Percentiles rank a stretch among this genome's conserved stretches.
Evolutionary conservation across 2,888 invertebrate species (phyloP).

Genomic region (Mythimna vitellina): DNA sequence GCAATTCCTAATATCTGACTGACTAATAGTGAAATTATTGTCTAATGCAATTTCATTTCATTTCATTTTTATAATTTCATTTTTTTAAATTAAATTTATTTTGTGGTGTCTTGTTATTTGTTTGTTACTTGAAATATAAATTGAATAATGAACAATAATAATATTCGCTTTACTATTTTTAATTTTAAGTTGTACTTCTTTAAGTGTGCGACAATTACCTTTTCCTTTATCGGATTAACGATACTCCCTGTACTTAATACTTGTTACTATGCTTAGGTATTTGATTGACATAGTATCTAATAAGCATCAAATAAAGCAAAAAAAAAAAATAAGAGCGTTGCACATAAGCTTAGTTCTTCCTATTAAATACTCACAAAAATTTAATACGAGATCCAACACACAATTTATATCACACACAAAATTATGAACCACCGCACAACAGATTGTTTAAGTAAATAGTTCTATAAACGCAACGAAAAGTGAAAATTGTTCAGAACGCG

Average conservation of each 20-base stretch:
- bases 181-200: too few relatives aligned
- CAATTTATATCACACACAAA: conserved; percentile 35
- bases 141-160: too few relatives aligned
- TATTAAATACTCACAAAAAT: conserved; percentile 44
- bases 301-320: background rate
- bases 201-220: too few relatives aligned
- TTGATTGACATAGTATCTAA: background rate
- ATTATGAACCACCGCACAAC: conserved; percentile 33
- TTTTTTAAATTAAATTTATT: too few relatives aligned
- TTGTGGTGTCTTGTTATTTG: too few relatives aligned
- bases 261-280: background rate
- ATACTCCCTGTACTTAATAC: background rate
- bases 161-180: background rate
- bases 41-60: too few relatives aligned
- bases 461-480: conserved; percentile 64
- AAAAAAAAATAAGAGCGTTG: background rate
- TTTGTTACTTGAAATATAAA: too few relatives aligned
- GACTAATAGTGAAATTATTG: too few relatives aligned
- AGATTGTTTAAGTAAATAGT: conserved; percentile 47
- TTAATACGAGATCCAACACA: conserved; percentile 23
- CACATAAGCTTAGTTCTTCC: background rate
- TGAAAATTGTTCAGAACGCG: conserved; percentile 68
- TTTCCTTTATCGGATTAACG: too few relatives aligned
- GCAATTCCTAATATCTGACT: too few relatives aligned
- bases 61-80: too few relatives aligned